Evolutionary conservation across 2,113 vertebrate species (phyloP).

Genomic region (Excalfactoria chinensis): DNA sequence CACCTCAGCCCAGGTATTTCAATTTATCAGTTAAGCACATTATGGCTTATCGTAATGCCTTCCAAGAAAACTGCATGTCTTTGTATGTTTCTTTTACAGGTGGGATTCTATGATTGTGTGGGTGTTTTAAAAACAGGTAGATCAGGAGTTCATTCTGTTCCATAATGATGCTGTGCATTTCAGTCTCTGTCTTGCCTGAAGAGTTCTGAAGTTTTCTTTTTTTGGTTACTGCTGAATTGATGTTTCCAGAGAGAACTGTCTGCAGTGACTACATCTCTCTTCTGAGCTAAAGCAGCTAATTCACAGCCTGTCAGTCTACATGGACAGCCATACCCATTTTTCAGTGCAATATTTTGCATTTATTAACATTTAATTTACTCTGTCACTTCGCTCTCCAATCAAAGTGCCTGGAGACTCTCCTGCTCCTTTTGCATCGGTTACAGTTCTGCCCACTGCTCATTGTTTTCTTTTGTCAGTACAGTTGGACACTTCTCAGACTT

Average conservation of each 20-base stretch:
- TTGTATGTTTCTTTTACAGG: background rate
- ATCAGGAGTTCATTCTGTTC: background rate
- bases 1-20: background rate
- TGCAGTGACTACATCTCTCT: constrained; percentile 10
- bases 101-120: too few species aligned
- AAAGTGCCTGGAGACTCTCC: background rate
- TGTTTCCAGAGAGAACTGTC: background rate
- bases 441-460: background rate
- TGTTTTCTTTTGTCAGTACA: background rate
- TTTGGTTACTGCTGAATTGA: background rate
- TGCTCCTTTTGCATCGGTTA: background rate
- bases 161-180: background rate
- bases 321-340: background rate
- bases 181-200: background rate
- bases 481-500: background rate
- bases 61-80: background rate
- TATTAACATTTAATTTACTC: constrained; percentile 47
- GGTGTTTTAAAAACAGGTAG: background rate
- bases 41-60: background rate
- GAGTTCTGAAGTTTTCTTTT: background rate
- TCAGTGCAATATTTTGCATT: constrained; percentile 17
- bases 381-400: constrained; percentile 13
- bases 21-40: background rate
- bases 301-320: background rate
- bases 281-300: background rate